Conservation (phyloP, 2,797 vertebrate genomes). For the Mastacembelus armatus region DNA sequence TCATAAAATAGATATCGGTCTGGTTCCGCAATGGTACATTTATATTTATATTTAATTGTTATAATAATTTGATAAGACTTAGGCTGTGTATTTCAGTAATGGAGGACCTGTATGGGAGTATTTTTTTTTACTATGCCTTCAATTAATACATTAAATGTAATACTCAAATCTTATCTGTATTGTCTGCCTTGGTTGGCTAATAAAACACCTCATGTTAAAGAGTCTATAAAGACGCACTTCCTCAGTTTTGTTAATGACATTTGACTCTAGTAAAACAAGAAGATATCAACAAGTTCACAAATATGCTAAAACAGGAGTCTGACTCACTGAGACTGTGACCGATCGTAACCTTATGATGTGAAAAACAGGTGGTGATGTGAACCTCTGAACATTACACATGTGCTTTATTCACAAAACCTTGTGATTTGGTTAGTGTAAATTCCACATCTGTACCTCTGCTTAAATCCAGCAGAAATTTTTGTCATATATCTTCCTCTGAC, state of each 20-base stretch:
- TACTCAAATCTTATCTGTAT: no score
- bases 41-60: no score
- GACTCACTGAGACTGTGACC: slow-evolving; percentile 38
- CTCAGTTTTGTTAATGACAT: background rate
- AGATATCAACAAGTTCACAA: slow-evolving; percentile 4
- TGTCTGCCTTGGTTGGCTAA: background rate
- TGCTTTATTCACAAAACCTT: background rate
- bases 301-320: slow-evolving; percentile 11
- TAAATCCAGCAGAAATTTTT: background rate
- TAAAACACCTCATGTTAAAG: slow-evolving; percentile 5
- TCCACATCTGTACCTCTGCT: background rate
- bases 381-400: background rate
- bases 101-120: no score
- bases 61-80: no score
- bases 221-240: background rate
- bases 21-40: no score
- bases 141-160: no score
- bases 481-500: slow-evolving; percentile 2
- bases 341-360: slow-evolving; percentile 22
- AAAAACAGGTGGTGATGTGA: background rate
- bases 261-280: background rate
- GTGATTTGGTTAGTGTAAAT: slow-evolving; percentile 8
- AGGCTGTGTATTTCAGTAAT: no score
- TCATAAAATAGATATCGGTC: no score
- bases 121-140: no score